Evolutionary conservation across 2,888 invertebrate genomes (phyloP), one percentile per base, ranked within the genome.

Genomic region (Macaria notata): DNA sequence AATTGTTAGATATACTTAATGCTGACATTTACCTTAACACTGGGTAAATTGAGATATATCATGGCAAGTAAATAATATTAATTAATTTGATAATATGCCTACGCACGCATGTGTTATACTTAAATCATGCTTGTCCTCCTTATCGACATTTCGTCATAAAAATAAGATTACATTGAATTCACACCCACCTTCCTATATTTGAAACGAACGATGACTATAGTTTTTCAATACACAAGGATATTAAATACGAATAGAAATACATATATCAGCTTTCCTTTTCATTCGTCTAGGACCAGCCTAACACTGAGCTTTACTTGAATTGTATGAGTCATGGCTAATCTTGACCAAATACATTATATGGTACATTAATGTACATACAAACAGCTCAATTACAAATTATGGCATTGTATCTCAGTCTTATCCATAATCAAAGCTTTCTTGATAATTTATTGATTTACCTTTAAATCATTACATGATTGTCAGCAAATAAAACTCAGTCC

Each of bases 31-130:
- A 39, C n/a, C n/a, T 4, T n/a, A 57, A 68, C 80, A 80, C 78
- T 79, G 77, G 76, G 70, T 63, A 60, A 64, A 19, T 48, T 42
- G 62, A 64, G 64, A 65, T 61, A 72, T 58, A 46, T 67, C 72
- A 75, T 75, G 81, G 80, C 82, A 81, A 83, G 78, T 71, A 65
- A 68, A 65, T 64, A 56, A 64, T 65, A 65, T 65, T 41, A 68
- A 70, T 36, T 36, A 19, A 19, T 19, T 36, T 4, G 7, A 41
- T 8, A 41, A n/a, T 8, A 41, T 41, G 68, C 69, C 68, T 70
- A 63, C 53, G 57, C 64, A 61, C 47, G 61, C 46, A 43, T 60
- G 65, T 48, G 42, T 46, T 46, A 59, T 42, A 53, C 6, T 56
- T 60, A 58, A 47, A 62, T 56, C 59, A 64, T 52, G 46, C 43